phyloP scores from a whole-genome alignment of 2,797 vertebrate genomes.

The Loris lydekkerianus region DNA sequence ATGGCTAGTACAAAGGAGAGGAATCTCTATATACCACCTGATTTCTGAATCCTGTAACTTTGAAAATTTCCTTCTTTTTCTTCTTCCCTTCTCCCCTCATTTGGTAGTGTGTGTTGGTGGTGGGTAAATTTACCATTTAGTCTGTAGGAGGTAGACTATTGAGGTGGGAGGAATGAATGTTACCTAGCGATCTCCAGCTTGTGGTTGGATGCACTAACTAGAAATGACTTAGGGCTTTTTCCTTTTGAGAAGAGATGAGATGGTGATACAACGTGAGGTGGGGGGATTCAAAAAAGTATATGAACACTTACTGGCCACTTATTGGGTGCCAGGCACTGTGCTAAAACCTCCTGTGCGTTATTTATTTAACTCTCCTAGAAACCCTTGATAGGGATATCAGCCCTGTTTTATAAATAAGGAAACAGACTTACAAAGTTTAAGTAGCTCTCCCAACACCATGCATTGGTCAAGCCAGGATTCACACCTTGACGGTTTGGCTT shows the following conservation, averaged over 20 bases:
- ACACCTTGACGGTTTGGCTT: not conserved
- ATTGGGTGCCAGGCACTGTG: not conserved
- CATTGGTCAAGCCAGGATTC: not conserved
- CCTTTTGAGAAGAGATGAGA: not conserved
- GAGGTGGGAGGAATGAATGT: constrained; percentile 29
- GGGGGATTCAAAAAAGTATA: not conserved
- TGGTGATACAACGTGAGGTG: not conserved
- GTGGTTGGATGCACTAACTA: not conserved
- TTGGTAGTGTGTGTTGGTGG: constrained; percentile 63
- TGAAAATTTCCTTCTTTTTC: not conserved
- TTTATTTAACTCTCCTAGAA: not conserved
- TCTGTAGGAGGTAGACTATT: constrained; percentile 56
- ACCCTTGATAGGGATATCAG: not conserved
- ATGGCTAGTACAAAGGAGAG: not conserved
- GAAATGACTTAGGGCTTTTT: constrained; percentile 1
- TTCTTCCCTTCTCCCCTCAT: constrained; percentile 20
- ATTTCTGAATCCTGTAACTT: not conserved
- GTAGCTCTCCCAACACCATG: not conserved
- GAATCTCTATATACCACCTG: not conserved
- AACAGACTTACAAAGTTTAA: not conserved
- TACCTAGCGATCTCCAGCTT: constrained; percentile 41
- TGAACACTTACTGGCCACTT: not conserved
- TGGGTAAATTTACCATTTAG: constrained; percentile 61
- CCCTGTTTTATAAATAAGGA: constrained; percentile 14
- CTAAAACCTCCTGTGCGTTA: not conserved